Base-by-base conservation (phyloP, 2,113 vertebrate genomes). In the Trichomycterus rosablanca region DNA sequence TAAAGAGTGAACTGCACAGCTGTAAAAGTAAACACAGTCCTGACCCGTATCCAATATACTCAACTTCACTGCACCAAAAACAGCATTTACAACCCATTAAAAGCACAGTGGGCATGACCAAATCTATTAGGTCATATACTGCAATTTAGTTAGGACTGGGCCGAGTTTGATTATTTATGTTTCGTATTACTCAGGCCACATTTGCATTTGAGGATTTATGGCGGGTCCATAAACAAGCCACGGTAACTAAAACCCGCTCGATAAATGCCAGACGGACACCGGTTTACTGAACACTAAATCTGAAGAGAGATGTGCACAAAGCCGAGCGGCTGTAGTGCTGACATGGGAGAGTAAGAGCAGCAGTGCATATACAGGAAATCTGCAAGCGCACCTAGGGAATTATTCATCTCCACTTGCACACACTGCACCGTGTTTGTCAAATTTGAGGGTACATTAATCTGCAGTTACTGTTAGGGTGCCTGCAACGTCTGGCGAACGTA, bases 161-260 rank as follows among this genome's bases (percentile, higher is more conserved):
- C 68, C 67, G 52, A 64, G 60, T 73, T 63, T 32, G 23, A 32
- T 71, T 76, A 77, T 79, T 77, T 75, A 77, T 71, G 68, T 37
- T 68, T 70, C 59, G 53, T 68, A 65, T 68, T 74, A 62, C 71
- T 72, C 53, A 19, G 34, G 62, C 52, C 55, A 67, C 65, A 66
- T 77, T 74, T 76, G 63, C 73, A 77, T 77, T 68, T 64, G 14
- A 42, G 68, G 71, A 79, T 77, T 77, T 77, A 77, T 46, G 48
- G 63, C 40, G 9, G 1, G 11, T 43, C 58, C 55, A 37, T 74
- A 71, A 77, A 74, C 62, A 74, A 72, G 43, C 60, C 59, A 42
- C 68, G 62, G 2, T 64, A 70, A 81, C 66, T 72, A 72, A 73
- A 74, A 74, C 56, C 61, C 55, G 62, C 58, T 74, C 70, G 65